phyloP scores from a whole-genome alignment of 2,888 invertebrate species.

The Erannis defoliaria region DNA sequence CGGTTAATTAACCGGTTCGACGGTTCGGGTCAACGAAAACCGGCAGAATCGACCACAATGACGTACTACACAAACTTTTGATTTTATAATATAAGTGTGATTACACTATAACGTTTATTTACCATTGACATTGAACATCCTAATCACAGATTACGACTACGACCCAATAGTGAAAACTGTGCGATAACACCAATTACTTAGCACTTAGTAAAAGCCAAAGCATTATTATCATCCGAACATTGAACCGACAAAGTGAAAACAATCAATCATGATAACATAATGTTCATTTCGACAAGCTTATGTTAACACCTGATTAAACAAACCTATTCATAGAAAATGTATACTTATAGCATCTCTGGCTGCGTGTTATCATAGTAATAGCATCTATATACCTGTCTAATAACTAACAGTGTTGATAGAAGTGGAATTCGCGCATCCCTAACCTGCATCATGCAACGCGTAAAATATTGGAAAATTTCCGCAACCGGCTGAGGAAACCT shows the following conservation, averaged over 20 bases:
- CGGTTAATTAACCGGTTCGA: too few relatives aligned
- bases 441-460: slow-evolving; percentile 17
- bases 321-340: slow-evolving; percentile 22
- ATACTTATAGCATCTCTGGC: slow-evolving; percentile 2
- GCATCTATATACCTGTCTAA: slow-evolving; percentile 1
- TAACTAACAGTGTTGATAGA: slow-evolving; percentile 4
- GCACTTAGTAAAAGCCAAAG: slow-evolving; percentile 8
- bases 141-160: slow-evolving; percentile 30
- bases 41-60: too few relatives aligned
- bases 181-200: slow-evolving; percentile 22
- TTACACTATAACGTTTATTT: slow-evolving; percentile 16
- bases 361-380: neutral
- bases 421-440: slow-evolving; percentile 34
- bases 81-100: neutral
- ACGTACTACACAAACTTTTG: neutral
- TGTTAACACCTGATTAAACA: slow-evolving; percentile 20
- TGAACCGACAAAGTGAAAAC: slow-evolving; percentile 25
- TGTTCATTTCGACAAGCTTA: slow-evolving; percentile 4
- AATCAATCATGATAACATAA: slow-evolving; percentile 24
- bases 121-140: slow-evolving; percentile 33
- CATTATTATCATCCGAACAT: slow-evolving; percentile 16
- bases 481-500: slow-evolving; percentile 60
- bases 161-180: slow-evolving; percentile 24
- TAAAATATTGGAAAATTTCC: slow-evolving; percentile 64
- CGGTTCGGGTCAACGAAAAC: too few relatives aligned